These are phyloP conservation scores for Gadus macrocephalus DNA, from an alignment of 2,113 vertebrate species.

Conservation along the genomic window DNA sequence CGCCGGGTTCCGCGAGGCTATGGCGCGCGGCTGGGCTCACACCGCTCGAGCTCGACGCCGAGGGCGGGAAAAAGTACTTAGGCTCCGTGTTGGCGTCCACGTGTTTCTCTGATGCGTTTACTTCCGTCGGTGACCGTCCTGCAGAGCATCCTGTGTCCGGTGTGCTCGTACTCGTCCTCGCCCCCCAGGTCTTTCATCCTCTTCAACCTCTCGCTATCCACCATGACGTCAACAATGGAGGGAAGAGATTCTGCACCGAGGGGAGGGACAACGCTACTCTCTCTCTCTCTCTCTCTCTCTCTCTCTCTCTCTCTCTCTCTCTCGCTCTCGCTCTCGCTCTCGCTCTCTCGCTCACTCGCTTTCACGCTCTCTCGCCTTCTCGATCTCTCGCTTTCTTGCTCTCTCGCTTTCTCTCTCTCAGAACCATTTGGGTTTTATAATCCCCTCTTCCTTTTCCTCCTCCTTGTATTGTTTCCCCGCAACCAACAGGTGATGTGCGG, in stretches of 20 bases:
- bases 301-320: too few relatives aligned
- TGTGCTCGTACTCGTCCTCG: background rate
- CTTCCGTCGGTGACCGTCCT: constrained; percentile 20
- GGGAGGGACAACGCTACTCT: constrained; percentile 53
- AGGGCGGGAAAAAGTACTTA: constrained; percentile 47
- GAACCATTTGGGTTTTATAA: constrained; percentile 58
- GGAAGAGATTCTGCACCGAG: constrained; percentile 59
- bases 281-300: too few relatives aligned
- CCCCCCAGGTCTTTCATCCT: background rate
- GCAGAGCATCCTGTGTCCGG: background rate
- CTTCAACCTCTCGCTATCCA: constrained; percentile 5
- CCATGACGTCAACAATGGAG: constrained; percentile 43
- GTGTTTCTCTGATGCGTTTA: constrained; percentile 9
- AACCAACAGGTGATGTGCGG: constrained; percentile 44
- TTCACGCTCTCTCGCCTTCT: background rate
- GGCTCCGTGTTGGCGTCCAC: constrained; percentile 14
- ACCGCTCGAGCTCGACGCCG: constrained; percentile 39
- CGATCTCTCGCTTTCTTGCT: too few relatives aligned
- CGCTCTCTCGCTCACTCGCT: background rate
- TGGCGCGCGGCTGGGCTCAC: constrained; percentile 44
- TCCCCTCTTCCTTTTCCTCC: constrained; percentile 40
- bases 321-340: background rate
- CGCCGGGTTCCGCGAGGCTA: constrained; percentile 28
- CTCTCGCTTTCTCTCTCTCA: constrained; percentile 4
- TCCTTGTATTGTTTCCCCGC: constrained; percentile 20